These are phyloP conservation scores for Hymenopus coronatus DNA, from an alignment of 2,888 invertebrate species.

Conservation along the genomic window DNA sequence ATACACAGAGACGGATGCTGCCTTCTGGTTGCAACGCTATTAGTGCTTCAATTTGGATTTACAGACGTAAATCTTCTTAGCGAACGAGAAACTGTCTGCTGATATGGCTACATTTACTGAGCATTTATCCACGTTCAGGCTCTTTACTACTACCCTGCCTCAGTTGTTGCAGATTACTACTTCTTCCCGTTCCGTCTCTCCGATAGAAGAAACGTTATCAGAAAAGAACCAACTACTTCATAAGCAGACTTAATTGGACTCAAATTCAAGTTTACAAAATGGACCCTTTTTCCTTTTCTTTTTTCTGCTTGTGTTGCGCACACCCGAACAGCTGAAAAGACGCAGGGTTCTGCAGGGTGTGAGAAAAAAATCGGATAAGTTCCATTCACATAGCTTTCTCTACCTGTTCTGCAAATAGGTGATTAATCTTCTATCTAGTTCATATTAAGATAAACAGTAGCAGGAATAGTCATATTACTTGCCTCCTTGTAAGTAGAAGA, in stretches of 20 bases:
- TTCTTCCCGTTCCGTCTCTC: background rate
- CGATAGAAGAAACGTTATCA: background rate
- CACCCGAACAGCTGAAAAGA: no score
- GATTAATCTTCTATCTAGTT: no score
- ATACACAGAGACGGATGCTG: background rate
- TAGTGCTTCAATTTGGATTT: background rate
- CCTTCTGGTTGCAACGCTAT: background rate
- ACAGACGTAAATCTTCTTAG: background rate
- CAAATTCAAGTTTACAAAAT: no score
- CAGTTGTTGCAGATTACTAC: background rate
- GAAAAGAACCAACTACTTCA: background rate
- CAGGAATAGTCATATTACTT: no score
- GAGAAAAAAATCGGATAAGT: no score
- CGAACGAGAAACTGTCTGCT: background rate
- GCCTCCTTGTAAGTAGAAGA: no score
- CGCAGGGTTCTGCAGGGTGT: no score
- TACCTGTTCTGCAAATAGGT: no score
- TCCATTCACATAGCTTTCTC: no score
- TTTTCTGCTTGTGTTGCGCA: no score
- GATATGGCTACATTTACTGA: background rate
- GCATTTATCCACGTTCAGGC: background rate
- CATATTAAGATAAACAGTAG: no score
- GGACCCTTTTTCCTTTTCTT: no score
- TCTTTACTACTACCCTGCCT: background rate
- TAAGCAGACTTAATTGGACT: background rate